Percentiles rank a stretch among this genome's conserved stretches.
phyloP scores from a whole-genome alignment of 1,140 invertebrate genomes.

The Temnothorax longispinosus region DNA sequence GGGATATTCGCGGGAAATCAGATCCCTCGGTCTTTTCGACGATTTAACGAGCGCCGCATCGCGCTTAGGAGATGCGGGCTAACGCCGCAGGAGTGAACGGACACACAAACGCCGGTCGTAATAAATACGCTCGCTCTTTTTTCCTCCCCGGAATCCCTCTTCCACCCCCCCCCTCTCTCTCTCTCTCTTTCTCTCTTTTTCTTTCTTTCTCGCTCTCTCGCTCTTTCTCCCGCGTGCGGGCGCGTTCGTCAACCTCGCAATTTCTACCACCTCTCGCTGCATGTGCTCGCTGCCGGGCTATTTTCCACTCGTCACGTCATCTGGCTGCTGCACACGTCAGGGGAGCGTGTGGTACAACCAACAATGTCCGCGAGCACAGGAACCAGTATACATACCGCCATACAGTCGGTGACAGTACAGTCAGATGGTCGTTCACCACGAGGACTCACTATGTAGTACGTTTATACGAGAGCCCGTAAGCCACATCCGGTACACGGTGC shows the following conservation, averaged over 20 bases:
- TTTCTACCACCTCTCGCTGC: slow-evolving; percentile 34
- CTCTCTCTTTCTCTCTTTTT: background rate
- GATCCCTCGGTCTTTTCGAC: background rate
- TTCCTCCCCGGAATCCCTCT: slow-evolving; percentile 24
- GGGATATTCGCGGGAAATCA: slow-evolving; percentile 7
- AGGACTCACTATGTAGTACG: slow-evolving; percentile 17
- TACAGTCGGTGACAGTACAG: slow-evolving; percentile 56
- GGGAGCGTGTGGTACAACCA: slow-evolving; percentile 21
- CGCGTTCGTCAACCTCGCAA: slow-evolving; percentile 61
- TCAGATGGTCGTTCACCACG: slow-evolving; percentile 56
- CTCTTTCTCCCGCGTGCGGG: background rate
- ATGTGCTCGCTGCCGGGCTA: slow-evolving; percentile 28
- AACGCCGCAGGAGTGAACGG: background rate
- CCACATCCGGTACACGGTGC: slow-evolving; percentile 69
- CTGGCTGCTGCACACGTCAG: slow-evolving; percentile 56
- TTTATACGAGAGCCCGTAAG: slow-evolving; percentile 45
- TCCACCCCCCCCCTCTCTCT: background rate
- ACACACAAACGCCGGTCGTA: slow-evolving; percentile 9
- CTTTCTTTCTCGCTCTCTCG: background rate
- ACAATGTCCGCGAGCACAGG: slow-evolving; percentile 35
- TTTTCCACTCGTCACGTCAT: slow-evolving; percentile 58
- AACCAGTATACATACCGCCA: slow-evolving; percentile 54
- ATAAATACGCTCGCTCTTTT: slow-evolving; percentile 46
- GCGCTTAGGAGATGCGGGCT: background rate
- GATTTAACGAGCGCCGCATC: slow-evolving; percentile 28